Evolutionary conservation across 2,888 invertebrate genomes (phyloP).

Genomic region (Brachypterus glaber): DNA sequence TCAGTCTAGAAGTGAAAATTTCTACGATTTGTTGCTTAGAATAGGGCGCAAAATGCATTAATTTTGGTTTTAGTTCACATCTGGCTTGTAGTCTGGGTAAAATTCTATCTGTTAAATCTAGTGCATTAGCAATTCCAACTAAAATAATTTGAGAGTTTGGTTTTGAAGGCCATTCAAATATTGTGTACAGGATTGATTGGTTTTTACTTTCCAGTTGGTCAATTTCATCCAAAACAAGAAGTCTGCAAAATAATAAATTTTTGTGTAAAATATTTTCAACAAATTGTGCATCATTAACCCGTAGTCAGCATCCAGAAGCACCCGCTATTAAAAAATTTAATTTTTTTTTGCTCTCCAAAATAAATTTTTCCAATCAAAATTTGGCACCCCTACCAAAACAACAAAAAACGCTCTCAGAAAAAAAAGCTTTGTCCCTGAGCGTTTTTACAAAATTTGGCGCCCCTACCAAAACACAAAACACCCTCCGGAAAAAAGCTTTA

Average conservation of each 20-base stretch:
- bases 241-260: constrained; percentile 40
- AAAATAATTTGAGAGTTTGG: constrained; percentile 62
- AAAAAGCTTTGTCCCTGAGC: no score
- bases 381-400: no score
- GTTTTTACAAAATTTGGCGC: no score
- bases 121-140: constrained; percentile 89
- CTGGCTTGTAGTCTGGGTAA: constrained; percentile 77
- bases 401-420: no score
- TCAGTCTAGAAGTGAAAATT: constrained; percentile 73
- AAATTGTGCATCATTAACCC: no score
- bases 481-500: no score
- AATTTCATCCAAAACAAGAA: constrained; percentile 89
- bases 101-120: constrained; percentile 87
- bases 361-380: no score
- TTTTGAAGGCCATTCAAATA: constrained; percentile 87
- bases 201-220: constrained; percentile 81
- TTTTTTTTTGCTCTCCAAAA: no score
- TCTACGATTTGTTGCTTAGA: constrained; percentile 78
- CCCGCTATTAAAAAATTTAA: no score
- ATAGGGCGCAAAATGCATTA: constrained; percentile 89
- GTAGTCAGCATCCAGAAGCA: no score
- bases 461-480: no score
- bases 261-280: no score
- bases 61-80: constrained; percentile 58
- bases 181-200: constrained; percentile 80